Conservation (phyloP, 2,113 vertebrate species). For the Petroica traversi region DNA sequence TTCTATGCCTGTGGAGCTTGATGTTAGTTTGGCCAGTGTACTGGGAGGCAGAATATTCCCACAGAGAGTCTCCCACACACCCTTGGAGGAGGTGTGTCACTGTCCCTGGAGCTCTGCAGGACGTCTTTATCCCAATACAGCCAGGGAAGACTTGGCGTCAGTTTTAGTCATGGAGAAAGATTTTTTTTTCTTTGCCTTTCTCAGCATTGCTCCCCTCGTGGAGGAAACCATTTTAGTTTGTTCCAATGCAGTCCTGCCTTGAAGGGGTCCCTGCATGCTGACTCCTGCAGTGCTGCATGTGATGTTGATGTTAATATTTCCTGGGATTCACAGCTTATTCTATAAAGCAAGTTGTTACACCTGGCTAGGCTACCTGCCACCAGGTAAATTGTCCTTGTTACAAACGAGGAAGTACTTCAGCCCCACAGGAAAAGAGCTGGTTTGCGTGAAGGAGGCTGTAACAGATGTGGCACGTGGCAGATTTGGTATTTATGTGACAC, state of each 20-base stretch:
- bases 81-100: background rate
- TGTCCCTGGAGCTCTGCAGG: background rate
- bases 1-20: background rate
- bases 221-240: background rate
- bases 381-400: background rate
- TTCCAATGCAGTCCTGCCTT: background rate
- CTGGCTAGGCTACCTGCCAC: background rate
- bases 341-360: background rate
- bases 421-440: background rate
- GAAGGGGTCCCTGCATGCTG: background rate
- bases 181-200: background rate
- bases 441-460: background rate
- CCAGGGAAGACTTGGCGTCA: fast-evolving
- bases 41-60: background rate
- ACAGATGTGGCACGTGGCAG: background rate
- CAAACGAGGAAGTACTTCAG: background rate
- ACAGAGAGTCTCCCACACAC: background rate
- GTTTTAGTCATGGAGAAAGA: background rate
- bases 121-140: fast-evolving
- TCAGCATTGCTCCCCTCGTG: background rate
- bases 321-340: background rate
- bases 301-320: background rate
- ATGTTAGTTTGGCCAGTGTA: background rate
- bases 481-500: background rate
- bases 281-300: background rate